Conservation (phyloP, 1,140 invertebrate genomes). For the Zeugodacus cucurbitae region DNA sequence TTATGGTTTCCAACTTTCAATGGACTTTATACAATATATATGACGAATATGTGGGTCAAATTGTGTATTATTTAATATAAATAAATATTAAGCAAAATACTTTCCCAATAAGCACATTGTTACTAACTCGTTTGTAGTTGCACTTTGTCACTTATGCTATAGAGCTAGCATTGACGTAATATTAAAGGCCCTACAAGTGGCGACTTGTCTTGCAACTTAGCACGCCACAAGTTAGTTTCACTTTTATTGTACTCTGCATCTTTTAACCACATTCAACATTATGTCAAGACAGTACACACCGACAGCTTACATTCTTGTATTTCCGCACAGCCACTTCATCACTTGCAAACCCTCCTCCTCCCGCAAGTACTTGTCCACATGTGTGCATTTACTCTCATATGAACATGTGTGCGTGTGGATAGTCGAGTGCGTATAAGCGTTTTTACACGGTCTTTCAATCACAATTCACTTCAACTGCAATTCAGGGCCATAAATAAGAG, state of each 20-base stretch:
- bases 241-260: background rate
- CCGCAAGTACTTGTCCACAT: background rate
- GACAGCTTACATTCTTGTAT: background rate
- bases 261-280: background rate
- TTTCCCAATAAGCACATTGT: too few species aligned
- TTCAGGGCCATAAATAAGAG: slow-evolving; percentile 19
- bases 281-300: background rate
- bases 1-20: too few species aligned
- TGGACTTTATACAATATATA: too few species aligned
- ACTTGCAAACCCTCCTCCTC: background rate
- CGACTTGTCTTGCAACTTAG: background rate
- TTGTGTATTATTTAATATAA: too few species aligned
- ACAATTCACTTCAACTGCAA: slow-evolving; percentile 17
- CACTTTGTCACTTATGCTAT: background rate
- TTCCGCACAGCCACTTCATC: background rate
- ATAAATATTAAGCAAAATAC: background rate
- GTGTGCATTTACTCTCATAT: background rate
- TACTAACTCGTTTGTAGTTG: background rate
- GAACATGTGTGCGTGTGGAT: background rate
- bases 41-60: too few species aligned
- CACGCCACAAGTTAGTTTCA: background rate
- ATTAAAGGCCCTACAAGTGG: background rate
- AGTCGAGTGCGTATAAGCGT: background rate
- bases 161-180: background rate
- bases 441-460: background rate